Percentiles rank a stretch among this genome's conserved stretches.
Conservation (phyloP, 1,140 invertebrate genomes). For the Sinella curviseta region DNA sequence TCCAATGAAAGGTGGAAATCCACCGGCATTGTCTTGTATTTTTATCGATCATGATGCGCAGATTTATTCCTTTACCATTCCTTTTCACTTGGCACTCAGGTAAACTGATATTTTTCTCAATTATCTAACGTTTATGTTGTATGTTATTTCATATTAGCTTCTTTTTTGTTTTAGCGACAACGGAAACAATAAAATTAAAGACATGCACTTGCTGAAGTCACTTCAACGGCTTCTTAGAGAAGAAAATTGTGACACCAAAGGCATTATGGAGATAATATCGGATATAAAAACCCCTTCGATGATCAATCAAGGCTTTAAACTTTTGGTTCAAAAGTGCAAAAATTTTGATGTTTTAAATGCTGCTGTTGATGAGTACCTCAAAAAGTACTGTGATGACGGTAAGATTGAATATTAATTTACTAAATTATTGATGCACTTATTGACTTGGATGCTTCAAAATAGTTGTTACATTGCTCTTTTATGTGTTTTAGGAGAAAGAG, state of each 20-base stretch:
- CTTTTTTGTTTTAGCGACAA: slow-evolving; percentile 73
- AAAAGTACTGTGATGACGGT: slow-evolving; percentile 56
- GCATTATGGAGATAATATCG: slow-evolving; percentile 59
- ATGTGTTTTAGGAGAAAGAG: slow-evolving; percentile 41
- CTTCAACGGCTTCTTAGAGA: slow-evolving; percentile 68
- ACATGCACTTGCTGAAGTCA: slow-evolving; percentile 81
- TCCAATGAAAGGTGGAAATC: slow-evolving; percentile 56
- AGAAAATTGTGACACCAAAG: slow-evolving; percentile 58
- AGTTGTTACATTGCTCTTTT: too few species aligned
- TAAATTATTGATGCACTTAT: too few species aligned
- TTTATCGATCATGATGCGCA: slow-evolving; percentile 79
- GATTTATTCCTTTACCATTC: slow-evolving; percentile 78
- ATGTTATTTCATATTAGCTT: background rate
- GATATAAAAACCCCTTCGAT: slow-evolving; percentile 75
- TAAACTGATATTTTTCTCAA: slow-evolving; percentile 47
- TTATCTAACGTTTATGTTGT: background rate
- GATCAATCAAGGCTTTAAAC: slow-evolving; percentile 69
- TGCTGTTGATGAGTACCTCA: slow-evolving; percentile 53
- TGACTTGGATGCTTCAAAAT: too few species aligned
- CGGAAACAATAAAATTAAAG: slow-evolving; percentile 79
- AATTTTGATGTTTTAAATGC: slow-evolving; percentile 60
- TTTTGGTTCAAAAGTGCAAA: slow-evolving; percentile 66
- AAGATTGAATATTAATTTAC: slow-evolving; percentile 46
- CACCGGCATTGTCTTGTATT: slow-evolving; percentile 68
- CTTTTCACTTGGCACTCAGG: slow-evolving; percentile 83